Evolutionary conservation across 1,140 invertebrate species (phyloP), one percentile per base, ranked within the genome.

Genomic region (Eurosta solidaginis): DNA sequence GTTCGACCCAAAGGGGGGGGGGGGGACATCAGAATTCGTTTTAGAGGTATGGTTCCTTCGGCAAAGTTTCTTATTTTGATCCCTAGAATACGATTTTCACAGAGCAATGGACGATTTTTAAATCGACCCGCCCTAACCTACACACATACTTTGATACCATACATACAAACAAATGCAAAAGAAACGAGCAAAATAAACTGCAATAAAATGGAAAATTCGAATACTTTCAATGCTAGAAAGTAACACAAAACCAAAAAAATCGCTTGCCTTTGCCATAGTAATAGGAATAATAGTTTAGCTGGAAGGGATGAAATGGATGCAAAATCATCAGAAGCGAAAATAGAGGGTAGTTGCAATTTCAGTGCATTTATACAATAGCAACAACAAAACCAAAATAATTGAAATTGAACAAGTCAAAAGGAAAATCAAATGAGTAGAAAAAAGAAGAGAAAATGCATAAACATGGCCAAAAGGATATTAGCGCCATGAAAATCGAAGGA

Each of bases 291-390:
- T 68, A 40, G 25, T 10, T 40, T 68, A 40, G 59, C n/a, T 68
- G n/a, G 33, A 40, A 40, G 59, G 59, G 59, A 68, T 68, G 59
- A n/a, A 40, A 68, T 7, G 10, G 59, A 40, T 68, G 33, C 59
- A 22, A 40, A 68, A 68, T 17, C 22, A 27, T 22, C 20, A 40
- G 14, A 22, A 40, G 17, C 59, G 17, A n/a, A 10, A 1, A 27
- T n/a, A 40, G 59, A 68, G 59, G 59, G 59, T 68, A 68, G 59
- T 68, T 68, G 59, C 59, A 68, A 6, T 29, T 9, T 6, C 22
- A 40, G 59, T 68, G 59, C 59, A 68, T 33, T 59, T 59, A 33
- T 33, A 20, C 59, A 68, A 54, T 25, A 54, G 4, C 50, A 54
- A 54, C 5, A n/a, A n/a, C n/a, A 54, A 54, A n/a, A n/a, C n/a